Percentiles rank a stretch among this genome's conserved stretches.
Evolutionary conservation across 2,797 vertebrate genomes (phyloP).

Genomic region (Tragopan temminckii): DNA sequence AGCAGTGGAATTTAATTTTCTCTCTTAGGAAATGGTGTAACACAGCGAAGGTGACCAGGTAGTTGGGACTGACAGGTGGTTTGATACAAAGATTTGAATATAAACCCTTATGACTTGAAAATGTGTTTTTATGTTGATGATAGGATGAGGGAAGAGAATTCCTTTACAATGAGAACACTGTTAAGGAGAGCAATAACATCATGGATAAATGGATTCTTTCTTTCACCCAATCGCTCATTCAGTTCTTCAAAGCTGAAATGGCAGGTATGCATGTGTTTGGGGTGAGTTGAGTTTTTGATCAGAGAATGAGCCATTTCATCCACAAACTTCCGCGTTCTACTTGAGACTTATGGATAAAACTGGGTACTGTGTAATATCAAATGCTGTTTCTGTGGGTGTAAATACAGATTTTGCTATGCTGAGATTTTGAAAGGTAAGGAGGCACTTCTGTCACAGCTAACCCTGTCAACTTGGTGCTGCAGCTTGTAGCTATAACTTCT

Average conservation of each 20-base stretch:
- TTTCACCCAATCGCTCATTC: slow-evolving; percentile 95
- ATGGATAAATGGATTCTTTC: slow-evolving; percentile 98
- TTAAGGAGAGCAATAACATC: slow-evolving; percentile 90
- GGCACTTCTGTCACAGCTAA: background rate
- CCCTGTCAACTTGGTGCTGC: background rate
- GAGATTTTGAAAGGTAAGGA: background rate
- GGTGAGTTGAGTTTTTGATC: background rate
- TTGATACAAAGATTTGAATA: background rate
- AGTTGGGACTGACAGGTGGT: background rate
- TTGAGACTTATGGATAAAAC: background rate
- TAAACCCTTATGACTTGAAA: background rate
- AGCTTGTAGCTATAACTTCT: slow-evolving; percentile 24
- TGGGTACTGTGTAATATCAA: background rate
- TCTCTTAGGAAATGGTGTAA: background rate
- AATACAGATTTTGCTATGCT: background rate
- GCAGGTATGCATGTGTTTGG: slow-evolving; percentile 80
- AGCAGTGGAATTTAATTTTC: background rate
- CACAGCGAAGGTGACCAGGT: background rate
- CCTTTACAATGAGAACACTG: slow-evolving; percentile 90
- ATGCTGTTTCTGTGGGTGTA: background rate
- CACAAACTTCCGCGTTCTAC: background rate
- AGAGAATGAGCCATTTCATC: background rate
- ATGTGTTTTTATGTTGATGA: slow-evolving; percentile 33
- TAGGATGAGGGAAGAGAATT: slow-evolving; percentile 91
- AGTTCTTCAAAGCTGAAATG: slow-evolving; percentile 96